These are phyloP conservation scores for Hafferia zeledoni DNA, from an alignment of 2,797 vertebrate species.

Conservation along the genomic window DNA sequence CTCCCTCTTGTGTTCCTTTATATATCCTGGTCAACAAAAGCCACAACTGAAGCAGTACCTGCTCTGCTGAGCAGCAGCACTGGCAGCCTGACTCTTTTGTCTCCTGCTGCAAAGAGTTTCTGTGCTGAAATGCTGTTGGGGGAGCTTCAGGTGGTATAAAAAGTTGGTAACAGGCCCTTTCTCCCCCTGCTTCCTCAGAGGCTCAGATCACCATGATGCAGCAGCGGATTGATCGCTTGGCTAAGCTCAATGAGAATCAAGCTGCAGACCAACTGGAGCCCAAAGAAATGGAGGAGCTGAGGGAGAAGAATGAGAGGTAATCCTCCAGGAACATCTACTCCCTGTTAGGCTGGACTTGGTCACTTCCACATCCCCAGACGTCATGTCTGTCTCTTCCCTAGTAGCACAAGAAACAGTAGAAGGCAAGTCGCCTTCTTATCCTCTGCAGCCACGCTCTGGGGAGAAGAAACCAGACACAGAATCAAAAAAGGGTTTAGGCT, in stretches of 20 bases:
- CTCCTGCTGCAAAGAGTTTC: not conserved
- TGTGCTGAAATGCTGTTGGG: not conserved
- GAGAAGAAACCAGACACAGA: not conserved
- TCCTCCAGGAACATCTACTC: accelerated
- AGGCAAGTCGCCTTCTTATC: not conserved
- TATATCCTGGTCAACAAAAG: not conserved
- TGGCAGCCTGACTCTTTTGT: not conserved
- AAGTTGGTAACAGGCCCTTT: not conserved
- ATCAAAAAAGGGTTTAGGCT: not conserved
- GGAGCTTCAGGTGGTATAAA: not conserved
- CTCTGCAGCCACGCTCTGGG: not conserved
- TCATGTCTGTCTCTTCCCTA: not conserved
- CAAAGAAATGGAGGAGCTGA: conserved; percentile 82
- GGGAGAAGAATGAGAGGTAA: conserved; percentile 84
- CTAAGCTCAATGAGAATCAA: conserved; percentile 78
- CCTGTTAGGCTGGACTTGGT: not conserved
- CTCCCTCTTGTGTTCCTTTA: not conserved
- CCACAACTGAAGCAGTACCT: not conserved
- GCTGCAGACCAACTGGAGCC: conserved; percentile 75
- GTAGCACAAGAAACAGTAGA: not conserved
- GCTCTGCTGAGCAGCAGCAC: not conserved
- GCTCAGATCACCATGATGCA: conserved; percentile 83
- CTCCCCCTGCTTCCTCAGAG: conserved; percentile 61
- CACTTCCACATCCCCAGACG: not conserved
- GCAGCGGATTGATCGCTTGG: conserved; percentile 83